Percentiles rank a stretch among this genome's conserved stretches.
Evolutionary conservation across 2,113 vertebrate species (phyloP).

Genomic region (Willisornis vidua): DNA sequence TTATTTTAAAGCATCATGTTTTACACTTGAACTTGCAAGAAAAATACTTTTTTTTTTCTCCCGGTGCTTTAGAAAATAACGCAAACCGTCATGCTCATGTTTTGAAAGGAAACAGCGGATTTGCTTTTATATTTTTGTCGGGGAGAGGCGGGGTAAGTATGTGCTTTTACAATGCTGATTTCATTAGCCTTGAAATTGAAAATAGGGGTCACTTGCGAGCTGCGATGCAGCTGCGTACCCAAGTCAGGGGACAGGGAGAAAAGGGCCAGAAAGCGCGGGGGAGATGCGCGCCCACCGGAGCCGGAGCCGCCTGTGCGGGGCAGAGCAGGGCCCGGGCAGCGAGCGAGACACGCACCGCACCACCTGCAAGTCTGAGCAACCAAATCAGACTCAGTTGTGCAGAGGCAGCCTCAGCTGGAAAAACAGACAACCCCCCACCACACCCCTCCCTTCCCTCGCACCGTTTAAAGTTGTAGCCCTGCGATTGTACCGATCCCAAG

Average conservation of each 20-base stretch:
- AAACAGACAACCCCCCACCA: not conserved
- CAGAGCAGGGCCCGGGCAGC: not conserved
- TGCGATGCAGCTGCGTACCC: not conserved
- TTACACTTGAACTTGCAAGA: not conserved
- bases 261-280: not conserved
- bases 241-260: not conserved
- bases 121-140: not conserved
- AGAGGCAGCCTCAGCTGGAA: not conserved
- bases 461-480: not conserved
- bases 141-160: not conserved
- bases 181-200: not conserved
- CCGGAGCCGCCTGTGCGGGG: not conserved
- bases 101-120: not conserved
- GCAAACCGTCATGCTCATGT: not conserved
- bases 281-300: not conserved
- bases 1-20: not conserved
- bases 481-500: not conserved
- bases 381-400: not conserved
- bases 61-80: not conserved
- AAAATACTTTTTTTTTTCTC: not conserved
- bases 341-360: no score
- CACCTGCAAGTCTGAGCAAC: not conserved
- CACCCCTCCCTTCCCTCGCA: accelerated
- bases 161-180: not conserved
- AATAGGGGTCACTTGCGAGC: not conserved